A percentile compares a stretch with the other conserved stretches of the same genome.
Conservation (phyloP, 2,888 invertebrate species). For the Thecophora atra region DNA sequence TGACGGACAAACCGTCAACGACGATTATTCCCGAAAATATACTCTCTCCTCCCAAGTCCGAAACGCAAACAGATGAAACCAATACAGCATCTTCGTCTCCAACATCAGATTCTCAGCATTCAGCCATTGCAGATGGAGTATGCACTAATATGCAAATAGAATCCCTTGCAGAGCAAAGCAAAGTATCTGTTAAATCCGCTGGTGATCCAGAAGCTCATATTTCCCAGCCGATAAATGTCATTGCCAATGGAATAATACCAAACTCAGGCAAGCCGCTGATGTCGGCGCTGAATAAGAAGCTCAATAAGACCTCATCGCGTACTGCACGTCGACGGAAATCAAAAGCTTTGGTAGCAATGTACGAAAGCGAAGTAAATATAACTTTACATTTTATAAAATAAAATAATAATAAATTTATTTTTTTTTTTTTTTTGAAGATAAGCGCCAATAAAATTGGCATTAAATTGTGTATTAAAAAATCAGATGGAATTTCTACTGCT, state of each 20-base stretch:
- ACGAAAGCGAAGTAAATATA: conserved; percentile 69
- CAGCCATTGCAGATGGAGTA: conserved; percentile 47
- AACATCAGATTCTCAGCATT: conserved; percentile 59
- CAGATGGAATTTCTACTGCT: conserved; percentile 51
- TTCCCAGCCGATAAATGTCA: conserved; percentile 48
- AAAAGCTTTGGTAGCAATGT: conserved; percentile 68
- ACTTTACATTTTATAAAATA: conserved; percentile 40
- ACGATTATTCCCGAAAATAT: conserved; percentile 58
- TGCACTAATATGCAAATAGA: background rate
- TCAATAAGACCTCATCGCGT: conserved; percentile 57
- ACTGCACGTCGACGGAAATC: conserved; percentile 63
- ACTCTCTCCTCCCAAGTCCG: conserved; percentile 61
- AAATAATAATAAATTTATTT: background rate
- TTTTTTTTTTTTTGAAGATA: conserved; percentile 61
- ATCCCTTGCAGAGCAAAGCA: background rate
- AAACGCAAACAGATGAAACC: conserved; percentile 62
- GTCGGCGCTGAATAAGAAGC: conserved; percentile 60
- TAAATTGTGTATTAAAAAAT: conserved; percentile 66
- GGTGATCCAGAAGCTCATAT: conserved; percentile 32
- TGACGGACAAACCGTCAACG: conserved; percentile 29
- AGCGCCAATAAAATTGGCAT: conserved; percentile 67
- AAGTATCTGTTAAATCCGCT: conserved; percentile 22
- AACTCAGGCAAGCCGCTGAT: conserved; percentile 64
- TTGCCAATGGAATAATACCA: conserved; percentile 63
- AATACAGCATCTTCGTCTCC: conserved; percentile 61